These are phyloP conservation scores for Micoletzkya japonica DNA, from an alignment of 2,888 invertebrate species.

Conservation along the genomic window DNA sequence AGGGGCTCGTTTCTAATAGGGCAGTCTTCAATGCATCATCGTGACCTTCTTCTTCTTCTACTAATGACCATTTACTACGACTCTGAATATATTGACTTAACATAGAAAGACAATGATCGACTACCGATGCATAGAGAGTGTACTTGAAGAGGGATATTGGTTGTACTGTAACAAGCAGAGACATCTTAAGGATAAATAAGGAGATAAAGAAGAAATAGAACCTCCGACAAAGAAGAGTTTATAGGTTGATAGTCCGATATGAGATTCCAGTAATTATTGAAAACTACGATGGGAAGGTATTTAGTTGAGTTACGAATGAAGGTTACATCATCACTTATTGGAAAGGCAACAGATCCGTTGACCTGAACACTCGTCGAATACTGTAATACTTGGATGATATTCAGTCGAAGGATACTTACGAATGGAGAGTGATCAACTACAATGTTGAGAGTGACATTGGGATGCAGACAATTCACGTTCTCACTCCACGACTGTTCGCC, in stretches of 20 bases:
- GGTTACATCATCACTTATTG: slow-evolving; percentile 43
- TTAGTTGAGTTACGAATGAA: slow-evolving; percentile 77
- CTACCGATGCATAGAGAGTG: neutral
- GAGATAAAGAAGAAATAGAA: neutral
- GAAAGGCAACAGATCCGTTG: slow-evolving; percentile 38
- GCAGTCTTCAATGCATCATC: slow-evolving; percentile 79
- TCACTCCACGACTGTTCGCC: too few species aligned
- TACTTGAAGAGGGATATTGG: too few species aligned
- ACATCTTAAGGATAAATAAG: neutral
- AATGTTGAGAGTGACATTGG: slow-evolving; percentile 91
- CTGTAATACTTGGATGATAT: neutral
- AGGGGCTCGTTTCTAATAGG: slow-evolving; percentile 92
- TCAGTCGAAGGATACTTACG: neutral
- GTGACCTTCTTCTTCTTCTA: slow-evolving; percentile 69
- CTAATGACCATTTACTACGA: slow-evolving; percentile 54
- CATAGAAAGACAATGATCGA: neutral
- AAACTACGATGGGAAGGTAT: slow-evolving; percentile 89
- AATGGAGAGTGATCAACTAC: slow-evolving; percentile 94
- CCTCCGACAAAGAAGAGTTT: slow-evolving; percentile 76
- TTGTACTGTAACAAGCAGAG: neutral
- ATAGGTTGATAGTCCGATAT: slow-evolving; percentile 79
- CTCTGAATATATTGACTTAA: slow-evolving; percentile 41
- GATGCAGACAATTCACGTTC: too few species aligned
- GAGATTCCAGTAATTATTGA: slow-evolving; percentile 99
- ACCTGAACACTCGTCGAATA: too few species aligned